Conservation (phyloP, 2,113 vertebrate genomes). For the Rhinogobius similis region DNA sequence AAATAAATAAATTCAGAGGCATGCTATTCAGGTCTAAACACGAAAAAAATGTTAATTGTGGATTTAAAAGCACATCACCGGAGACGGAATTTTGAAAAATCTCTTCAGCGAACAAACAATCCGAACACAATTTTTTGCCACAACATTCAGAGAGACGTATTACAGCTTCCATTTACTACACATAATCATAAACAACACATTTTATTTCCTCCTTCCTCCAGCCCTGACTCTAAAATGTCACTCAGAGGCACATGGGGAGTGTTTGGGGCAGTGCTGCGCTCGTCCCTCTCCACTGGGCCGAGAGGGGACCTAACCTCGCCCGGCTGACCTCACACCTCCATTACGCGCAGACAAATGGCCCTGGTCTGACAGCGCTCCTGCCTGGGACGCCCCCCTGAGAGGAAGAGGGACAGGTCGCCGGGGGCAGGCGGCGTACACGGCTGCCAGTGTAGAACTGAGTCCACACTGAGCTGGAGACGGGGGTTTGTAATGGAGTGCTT, state of each 20-base stretch:
- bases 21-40: too few relatives aligned
- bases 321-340: conserved; percentile 61
- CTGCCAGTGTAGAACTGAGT: conserved; percentile 11
- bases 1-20: too few relatives aligned
- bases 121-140: neutral
- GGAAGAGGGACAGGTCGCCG: conserved; percentile 19
- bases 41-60: too few relatives aligned
- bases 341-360: conserved; percentile 71
- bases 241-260: conserved; percentile 25
- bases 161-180: neutral
- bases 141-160: neutral
- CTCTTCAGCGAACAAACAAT: neutral
- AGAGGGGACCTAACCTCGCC: conserved; percentile 49
- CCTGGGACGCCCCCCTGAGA: conserved; percentile 48
- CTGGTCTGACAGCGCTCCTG: conserved; percentile 23
- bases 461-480: neutral
- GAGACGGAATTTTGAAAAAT: too few relatives aligned
- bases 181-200: conserved; percentile 29
- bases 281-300: conserved; percentile 46
- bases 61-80: too few relatives aligned
- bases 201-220: conserved; percentile 24
- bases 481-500: conserved; percentile 10
- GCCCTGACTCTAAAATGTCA: conserved; percentile 31
- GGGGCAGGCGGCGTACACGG: conserved; percentile 55
- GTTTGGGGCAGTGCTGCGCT: conserved; percentile 44